Evolutionary conservation across 2,797 vertebrate genomes (phyloP).

Genomic region (Alca torda): DNA sequence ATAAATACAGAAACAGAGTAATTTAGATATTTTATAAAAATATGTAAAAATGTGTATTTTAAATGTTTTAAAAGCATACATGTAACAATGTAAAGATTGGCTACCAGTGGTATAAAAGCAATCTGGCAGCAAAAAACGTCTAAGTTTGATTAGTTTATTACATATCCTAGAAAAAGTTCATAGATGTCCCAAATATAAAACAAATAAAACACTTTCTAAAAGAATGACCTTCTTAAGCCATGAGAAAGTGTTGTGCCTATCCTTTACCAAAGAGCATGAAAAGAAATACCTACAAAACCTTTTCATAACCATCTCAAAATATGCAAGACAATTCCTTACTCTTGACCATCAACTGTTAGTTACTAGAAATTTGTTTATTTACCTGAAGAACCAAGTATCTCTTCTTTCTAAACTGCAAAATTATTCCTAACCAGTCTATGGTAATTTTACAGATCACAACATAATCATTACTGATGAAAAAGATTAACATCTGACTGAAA

Average conservation of each 20-base stretch:
- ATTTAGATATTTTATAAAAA: not conserved
- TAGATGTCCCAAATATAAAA: not conserved
- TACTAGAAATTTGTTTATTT: not conserved
- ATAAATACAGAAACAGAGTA: not conserved
- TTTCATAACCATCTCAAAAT: not conserved
- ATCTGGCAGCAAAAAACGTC: not conserved
- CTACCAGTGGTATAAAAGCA: not conserved
- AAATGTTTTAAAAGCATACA: not conserved
- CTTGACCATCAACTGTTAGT: not conserved
- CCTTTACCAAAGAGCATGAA: not conserved
- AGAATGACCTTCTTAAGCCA: not conserved
- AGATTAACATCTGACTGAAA: not conserved
- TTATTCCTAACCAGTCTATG: not conserved
- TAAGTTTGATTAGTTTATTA: not conserved
- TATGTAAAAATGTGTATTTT: not conserved
- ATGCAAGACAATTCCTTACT: not conserved
- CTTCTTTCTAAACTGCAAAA: not conserved
- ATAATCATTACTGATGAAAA: not conserved
- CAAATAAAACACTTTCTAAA: not conserved
- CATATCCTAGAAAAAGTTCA: not conserved
- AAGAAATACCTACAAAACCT: not conserved
- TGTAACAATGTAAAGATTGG: not conserved
- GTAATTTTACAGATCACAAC: not conserved
- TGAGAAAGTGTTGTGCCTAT: not conserved
- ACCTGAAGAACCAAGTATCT: not conserved